phyloP scores from a whole-genome alignment of 2,888 invertebrate genomes.

The Pammene aurita region DNA sequence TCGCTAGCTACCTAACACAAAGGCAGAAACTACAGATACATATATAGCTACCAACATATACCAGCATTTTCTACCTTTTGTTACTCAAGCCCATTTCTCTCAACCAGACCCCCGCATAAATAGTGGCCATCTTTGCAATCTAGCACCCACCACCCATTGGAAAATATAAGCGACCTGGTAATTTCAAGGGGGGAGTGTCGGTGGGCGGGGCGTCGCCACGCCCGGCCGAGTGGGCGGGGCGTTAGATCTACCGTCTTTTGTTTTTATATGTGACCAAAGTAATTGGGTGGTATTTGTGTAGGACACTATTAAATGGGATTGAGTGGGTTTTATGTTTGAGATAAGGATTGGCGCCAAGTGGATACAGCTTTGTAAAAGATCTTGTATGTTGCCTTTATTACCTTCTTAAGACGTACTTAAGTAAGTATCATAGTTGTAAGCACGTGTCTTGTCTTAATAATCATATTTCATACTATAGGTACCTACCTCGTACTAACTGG shows the following conservation, averaged over 20 bases:
- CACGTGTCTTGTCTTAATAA: no score
- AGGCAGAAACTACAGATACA: neutral
- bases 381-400: neutral
- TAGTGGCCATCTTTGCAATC: slow-evolving; percentile 39
- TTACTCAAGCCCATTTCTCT: slow-evolving; percentile 28
- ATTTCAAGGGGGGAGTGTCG: slow-evolving; percentile 32
- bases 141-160: slow-evolving; percentile 25
- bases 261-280: slow-evolving; percentile 23
- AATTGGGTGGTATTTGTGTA: slow-evolving; percentile 26
- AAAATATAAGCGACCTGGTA: slow-evolving; percentile 24
- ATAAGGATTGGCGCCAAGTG: slow-evolving; percentile 12
- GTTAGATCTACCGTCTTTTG: slow-evolving; percentile 19
- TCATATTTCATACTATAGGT: no score
- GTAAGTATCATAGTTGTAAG: no score
- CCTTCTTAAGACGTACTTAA: neutral
- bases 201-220: slow-evolving; percentile 46
- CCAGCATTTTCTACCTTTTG: slow-evolving; percentile 9
- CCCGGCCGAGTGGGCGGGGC: slow-evolving; percentile 45
- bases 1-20: neutral
- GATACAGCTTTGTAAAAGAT: neutral
- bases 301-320: slow-evolving; percentile 14
- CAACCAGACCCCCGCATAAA: slow-evolving; percentile 27
- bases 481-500: no score
- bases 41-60: neutral
- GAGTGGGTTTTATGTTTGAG: neutral